Evolutionary conservation across 2,797 vertebrate species (phyloP).

Genomic region (Clarias platycephalus): DNA sequence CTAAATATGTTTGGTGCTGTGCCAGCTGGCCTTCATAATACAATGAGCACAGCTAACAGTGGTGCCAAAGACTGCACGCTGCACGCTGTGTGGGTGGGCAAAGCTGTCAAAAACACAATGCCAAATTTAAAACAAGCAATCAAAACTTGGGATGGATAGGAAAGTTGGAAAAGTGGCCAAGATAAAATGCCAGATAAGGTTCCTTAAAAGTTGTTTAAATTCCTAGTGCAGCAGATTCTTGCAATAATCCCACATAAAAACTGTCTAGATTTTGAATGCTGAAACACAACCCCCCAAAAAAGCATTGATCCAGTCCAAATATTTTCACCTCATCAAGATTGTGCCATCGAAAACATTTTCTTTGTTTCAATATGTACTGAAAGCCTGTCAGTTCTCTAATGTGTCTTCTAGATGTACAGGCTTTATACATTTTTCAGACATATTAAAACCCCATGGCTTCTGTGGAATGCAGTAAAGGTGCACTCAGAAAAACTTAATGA

Average conservation of each 20-base stretch:
- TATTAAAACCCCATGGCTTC: constrained; percentile 48
- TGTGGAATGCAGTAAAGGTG: constrained; percentile 55
- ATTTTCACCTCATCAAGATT: not conserved
- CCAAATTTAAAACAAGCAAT: constrained; percentile 9
- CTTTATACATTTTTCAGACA: constrained; percentile 47
- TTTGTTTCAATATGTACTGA: not conserved
- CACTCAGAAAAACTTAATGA: constrained; percentile 54
- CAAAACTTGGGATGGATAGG: not conserved
- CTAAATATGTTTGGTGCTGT: constrained; percentile 52
- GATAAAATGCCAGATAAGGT: not conserved
- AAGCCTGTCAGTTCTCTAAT: constrained; percentile 14
- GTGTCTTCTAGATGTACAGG: constrained; percentile 14
- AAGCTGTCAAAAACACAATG: constrained; percentile 2
- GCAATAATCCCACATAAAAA: not conserved
- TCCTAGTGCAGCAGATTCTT: not conserved
- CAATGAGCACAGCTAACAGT: constrained; percentile 45
- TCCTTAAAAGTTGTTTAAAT: not conserved
- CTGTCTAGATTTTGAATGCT: not conserved
- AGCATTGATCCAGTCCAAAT: not conserved
- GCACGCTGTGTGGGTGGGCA: constrained; percentile 26
- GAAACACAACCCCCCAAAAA: not conserved
- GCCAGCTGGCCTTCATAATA: constrained; percentile 46
- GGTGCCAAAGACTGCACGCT: constrained; percentile 32
- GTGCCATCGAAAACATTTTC: not conserved
- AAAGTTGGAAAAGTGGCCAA: not conserved